Evolutionary conservation across 64 coral and sea anemone species (phyloP), one percentile per base, ranked within the genome.

Genomic region (Montipora sp.): DNA sequence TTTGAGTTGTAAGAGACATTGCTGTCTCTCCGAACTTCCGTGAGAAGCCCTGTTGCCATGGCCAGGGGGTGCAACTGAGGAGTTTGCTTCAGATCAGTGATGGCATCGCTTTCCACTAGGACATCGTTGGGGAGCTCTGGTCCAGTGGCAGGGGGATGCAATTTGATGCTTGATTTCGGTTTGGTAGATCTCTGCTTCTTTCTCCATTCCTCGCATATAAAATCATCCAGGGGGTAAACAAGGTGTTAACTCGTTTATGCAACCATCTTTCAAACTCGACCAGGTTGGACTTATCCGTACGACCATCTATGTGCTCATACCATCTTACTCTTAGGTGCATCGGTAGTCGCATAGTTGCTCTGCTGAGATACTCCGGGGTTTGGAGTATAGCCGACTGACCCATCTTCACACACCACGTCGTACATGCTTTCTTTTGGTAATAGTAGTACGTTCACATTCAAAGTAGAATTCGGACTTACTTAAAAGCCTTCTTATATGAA

Each of bases 221-320:
- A 80, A 80, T 80, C 61, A 27, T 87, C 70, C 27, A 87, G 48
- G 8, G 83, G 83, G 24, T 87, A 72, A 87, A 72, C 15, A 87
- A 18, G 67, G 83, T 70, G 16, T 86, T 43, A 10, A 86, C 83
- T 69, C 83, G 13, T 68, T 50, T 86, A 0, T 47, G 9, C 2
- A 86, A n/a, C 44, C 83, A 86, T 15, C 47, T 86, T 21, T 86
- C 61, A 70, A 71, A 70, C 14, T 47, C 83, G n/a, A 71, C 5
- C 3, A 84, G 59, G 20, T 1, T 65, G 43, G 65, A 16, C 6
- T 21, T 48, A 61, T 84, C 21, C 9, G 12, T 43, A 3, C 43
- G 24, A 21, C 81, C 81, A 46, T 84, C 24, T 47, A 2, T 36
- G 36, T 36, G 1, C 36, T 84, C 81, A 9, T 84, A 65, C 36